Percentiles rank a stretch among this genome's conserved stretches.
Conservation (phyloP, 2,797 vertebrate species). For the Potorous gilbertii region DNA sequence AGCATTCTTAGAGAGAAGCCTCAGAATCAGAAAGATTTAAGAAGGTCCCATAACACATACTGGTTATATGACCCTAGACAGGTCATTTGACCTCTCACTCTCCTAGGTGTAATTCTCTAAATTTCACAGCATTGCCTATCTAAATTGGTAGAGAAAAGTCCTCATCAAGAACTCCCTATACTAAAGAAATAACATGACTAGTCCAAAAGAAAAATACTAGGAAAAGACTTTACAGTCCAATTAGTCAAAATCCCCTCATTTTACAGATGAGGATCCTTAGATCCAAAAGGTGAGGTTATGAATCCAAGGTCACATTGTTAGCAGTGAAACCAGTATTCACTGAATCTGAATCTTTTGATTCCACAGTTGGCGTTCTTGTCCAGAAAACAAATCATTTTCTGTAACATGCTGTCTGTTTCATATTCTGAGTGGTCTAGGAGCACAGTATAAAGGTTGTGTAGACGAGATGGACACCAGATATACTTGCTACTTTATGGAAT, state of each 20-base stretch:
- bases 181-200: neutral
- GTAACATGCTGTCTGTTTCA: slow-evolving; percentile 42
- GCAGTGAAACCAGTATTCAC: neutral
- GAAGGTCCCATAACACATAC: neutral
- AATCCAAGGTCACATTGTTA: neutral
- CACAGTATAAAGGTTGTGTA: neutral
- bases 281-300: neutral
- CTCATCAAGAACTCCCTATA: neutral
- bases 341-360: neutral
- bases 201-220: neutral
- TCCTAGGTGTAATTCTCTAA: neutral
- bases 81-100: neutral
- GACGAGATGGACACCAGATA: neutral
- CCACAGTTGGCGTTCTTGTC: neutral
- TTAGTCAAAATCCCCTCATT: neutral
- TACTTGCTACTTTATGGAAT: neutral
- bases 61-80: neutral
- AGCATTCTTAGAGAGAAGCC: neutral
- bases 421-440: slow-evolving; percentile 16
- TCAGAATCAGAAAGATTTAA: neutral
- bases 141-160: neutral
- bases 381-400: slow-evolving; percentile 44
- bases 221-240: neutral
- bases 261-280: neutral
- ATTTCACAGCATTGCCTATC: neutral